These are phyloP conservation scores for Potamilus streckersoni DNA, from an alignment of 1,140 invertebrate genomes.

Conservation along the genomic window DNA sequence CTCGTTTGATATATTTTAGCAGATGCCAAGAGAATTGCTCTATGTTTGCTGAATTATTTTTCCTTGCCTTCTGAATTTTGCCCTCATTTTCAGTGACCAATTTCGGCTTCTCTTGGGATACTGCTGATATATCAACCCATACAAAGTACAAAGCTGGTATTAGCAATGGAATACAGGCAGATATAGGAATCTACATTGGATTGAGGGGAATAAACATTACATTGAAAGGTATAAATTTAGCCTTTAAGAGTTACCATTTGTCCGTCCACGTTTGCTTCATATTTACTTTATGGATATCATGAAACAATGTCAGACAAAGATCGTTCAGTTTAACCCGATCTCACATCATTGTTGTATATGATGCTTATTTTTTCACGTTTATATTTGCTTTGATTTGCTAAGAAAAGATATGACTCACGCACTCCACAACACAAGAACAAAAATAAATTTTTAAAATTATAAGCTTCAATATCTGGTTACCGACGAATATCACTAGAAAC, in stretches of 20 bases:
- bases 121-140: conserved; percentile 82
- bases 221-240: conserved; percentile 79
- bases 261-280: no score
- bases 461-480: no score
- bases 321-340: no score
- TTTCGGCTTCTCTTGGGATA: conserved; percentile 94
- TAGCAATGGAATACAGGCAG: conserved; percentile 85
- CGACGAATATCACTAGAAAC: no score
- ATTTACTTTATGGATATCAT: no score
- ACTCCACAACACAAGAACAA: neutral
- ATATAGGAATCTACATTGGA: conserved; percentile 92
- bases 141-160: conserved; percentile 95
- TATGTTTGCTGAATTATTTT: neutral
- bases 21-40: neutral
- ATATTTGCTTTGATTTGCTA: neutral
- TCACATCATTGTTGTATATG: no score
- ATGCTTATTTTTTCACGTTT: no score
- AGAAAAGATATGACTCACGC: neutral
- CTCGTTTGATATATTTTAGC: neutral
- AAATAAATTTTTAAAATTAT: no score
- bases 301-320: no score
- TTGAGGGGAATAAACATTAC: conserved; percentile 96
- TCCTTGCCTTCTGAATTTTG: neutral
- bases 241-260: neutral
- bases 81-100: conserved; percentile 80